Percentiles rank a stretch among this genome's conserved stretches.
phyloP scores from a whole-genome alignment of 2,797 vertebrate genomes.

The Anguilla anguilla region DNA sequence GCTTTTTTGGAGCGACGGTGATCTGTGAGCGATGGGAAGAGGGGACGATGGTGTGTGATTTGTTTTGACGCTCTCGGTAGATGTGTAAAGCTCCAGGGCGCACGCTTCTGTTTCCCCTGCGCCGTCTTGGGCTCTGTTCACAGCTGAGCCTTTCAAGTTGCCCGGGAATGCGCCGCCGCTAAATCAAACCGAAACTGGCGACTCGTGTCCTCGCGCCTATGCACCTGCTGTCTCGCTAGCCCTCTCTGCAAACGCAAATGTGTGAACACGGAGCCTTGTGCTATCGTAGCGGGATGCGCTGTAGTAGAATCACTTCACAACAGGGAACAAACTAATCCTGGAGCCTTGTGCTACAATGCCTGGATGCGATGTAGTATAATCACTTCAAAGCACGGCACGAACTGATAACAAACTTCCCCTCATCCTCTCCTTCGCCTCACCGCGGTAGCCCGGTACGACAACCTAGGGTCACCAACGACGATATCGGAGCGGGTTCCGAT shows the following conservation, averaged over 20 bases:
- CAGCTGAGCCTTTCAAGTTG: neutral
- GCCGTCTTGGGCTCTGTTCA: neutral
- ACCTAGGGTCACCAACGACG: neutral
- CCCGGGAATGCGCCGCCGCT: neutral
- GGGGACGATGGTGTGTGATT: slow-evolving; percentile 29
- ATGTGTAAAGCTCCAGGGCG: neutral
- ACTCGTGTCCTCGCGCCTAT: neutral
- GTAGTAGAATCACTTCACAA: neutral
- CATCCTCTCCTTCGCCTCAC: neutral
- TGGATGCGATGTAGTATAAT: neutral
- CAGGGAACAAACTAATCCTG: neutral
- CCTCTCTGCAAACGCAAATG: neutral
- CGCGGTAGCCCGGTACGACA: neutral
- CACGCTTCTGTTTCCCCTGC: neutral
- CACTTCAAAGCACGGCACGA: neutral
- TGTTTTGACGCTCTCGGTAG: slow-evolving; percentile 25
- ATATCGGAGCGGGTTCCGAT: neutral
- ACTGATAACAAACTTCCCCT: neutral
- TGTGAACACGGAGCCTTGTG: neutral
- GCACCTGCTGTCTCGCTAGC: neutral
- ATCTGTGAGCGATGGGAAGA: slow-evolving; percentile 66
- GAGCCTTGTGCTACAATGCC: neutral
- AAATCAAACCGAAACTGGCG: neutral
- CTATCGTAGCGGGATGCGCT: neutral
- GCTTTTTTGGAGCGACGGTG: slow-evolving; percentile 66